phyloP scores from a whole-genome alignment of 1,140 invertebrate genomes.

The Drosophila equinoxialis region DNA sequence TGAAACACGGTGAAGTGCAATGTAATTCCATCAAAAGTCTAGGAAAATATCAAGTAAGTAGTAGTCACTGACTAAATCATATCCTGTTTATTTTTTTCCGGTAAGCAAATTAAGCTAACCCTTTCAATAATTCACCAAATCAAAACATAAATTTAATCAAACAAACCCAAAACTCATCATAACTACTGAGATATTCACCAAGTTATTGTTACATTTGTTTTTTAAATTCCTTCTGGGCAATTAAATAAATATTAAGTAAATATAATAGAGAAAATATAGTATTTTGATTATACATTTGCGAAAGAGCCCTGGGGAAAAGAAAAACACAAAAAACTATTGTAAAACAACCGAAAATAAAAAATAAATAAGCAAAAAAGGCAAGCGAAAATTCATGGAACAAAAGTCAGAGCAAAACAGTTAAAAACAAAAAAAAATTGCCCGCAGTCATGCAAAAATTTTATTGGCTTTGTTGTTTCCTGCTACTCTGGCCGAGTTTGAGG shows the following conservation, averaged over 20 bases:
- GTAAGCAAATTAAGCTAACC: too few species aligned
- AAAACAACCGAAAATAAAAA: constrained; percentile 9
- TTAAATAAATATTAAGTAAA: neutral
- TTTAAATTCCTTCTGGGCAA: neutral
- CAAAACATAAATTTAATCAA: too few species aligned
- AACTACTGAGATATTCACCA: neutral
- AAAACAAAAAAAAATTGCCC: constrained; percentile 66
- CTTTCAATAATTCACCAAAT: too few species aligned
- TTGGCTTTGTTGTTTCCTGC: constrained; percentile 43
- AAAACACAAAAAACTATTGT: constrained; percentile 15
- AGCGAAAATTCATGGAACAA: constrained; percentile 34
- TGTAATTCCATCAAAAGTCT: too few species aligned
- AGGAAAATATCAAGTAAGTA: too few species aligned
- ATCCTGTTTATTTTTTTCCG: too few species aligned
- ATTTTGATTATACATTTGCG: constrained; percentile 43
- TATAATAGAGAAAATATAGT: neutral
- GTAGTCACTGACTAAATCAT: too few species aligned
- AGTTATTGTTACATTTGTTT: neutral
- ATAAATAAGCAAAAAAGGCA: constrained; percentile 18
- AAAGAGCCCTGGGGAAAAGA: neutral
- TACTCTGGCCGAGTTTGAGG: constrained; percentile 52
- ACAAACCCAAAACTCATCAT: too few species aligned
- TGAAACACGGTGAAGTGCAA: too few species aligned
- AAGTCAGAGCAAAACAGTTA: constrained; percentile 47
- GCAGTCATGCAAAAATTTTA: constrained; percentile 72